These are phyloP conservation scores for Acrossocheilus wenchowensis DNA, from an alignment of 2,797 vertebrate genomes.

Conservation along the genomic window DNA sequence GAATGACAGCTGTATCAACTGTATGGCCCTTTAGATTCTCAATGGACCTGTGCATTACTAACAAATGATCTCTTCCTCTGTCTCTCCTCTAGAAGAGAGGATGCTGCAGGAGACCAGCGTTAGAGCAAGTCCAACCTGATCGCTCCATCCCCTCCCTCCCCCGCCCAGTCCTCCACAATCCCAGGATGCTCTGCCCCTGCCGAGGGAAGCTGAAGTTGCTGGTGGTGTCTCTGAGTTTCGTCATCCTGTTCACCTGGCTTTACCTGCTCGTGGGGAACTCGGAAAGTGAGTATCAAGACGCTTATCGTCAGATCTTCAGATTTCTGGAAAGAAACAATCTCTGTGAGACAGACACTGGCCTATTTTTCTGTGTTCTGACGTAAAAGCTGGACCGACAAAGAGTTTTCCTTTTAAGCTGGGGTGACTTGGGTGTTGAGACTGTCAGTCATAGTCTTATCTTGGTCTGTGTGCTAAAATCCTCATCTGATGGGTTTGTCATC, in stretches of 20 bases:
- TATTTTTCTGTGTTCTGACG: conserved; percentile 27
- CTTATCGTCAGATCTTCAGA: conserved; percentile 20
- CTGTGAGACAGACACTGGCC: not conserved
- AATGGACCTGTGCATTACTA: not conserved
- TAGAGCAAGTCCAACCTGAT: conserved; percentile 78
- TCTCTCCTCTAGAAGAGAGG: conserved; percentile 68
- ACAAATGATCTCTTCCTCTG: not conserved
- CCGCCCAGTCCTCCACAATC: conserved; percentile 62
- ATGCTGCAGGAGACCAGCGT: conserved; percentile 74
- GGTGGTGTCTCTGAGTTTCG: conserved; percentile 75
- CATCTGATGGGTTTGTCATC: conserved; percentile 28
- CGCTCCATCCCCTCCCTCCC: conserved; percentile 37
- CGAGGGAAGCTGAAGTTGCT: conserved; percentile 87
- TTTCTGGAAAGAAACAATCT: not conserved
- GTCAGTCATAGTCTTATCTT: conserved; percentile 45
- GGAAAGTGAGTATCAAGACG: conserved; percentile 76
- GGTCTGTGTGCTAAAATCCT: conserved; percentile 3
- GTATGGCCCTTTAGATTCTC: not conserved
- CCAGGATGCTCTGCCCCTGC: conserved; percentile 88
- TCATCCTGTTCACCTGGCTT: conserved; percentile 82
- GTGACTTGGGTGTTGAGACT: conserved; percentile 31
- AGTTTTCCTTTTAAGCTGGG: conserved; percentile 14
- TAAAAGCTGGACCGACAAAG: conserved; percentile 16
- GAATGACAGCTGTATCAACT: not conserved
- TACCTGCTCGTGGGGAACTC: conserved; percentile 82